Evolutionary conservation across 2,888 invertebrate species (phyloP).

Genomic region (Tridacna gigas): DNA sequence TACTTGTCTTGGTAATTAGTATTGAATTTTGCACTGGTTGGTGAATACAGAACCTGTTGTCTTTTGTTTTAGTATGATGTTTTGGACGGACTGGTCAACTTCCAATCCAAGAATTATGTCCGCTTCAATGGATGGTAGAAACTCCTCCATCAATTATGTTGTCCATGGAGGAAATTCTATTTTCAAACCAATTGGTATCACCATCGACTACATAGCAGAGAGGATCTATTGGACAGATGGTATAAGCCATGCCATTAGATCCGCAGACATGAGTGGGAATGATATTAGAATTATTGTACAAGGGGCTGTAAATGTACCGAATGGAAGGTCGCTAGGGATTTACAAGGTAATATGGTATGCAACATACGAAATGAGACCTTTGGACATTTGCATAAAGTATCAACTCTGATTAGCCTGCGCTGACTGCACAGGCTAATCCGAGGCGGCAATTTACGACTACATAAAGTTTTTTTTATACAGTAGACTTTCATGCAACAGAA

Average conservation of each 20-base stretch:
- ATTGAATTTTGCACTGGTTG: no score
- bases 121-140: slow-evolving; percentile 92
- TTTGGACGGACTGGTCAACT: slow-evolving; percentile 95
- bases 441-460: no score
- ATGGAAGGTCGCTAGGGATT: slow-evolving; percentile 84
- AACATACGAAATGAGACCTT: no score
- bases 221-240: slow-evolving; percentile 96
- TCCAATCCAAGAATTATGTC: slow-evolving; percentile 91
- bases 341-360: slow-evolving; percentile 22
- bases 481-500: no score
- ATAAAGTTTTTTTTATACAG: no score
- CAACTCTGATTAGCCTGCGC: no score
- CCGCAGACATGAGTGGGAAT: slow-evolving; percentile 90
- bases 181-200: slow-evolving; percentile 94
- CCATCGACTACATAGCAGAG: slow-evolving; percentile 93
- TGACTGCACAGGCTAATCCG: no score
- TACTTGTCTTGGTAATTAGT: no score
- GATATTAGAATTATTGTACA: slow-evolving; percentile 86
- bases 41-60: neutral
- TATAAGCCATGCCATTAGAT: slow-evolving; percentile 92
- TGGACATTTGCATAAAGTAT: no score
- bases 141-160: slow-evolving; percentile 84
- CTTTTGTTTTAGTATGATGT: slow-evolving; percentile 85
- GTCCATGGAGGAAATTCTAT: slow-evolving; percentile 87
- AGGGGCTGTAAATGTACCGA: slow-evolving; percentile 85